These are phyloP conservation scores for Heliothis subflexa DNA, from an alignment of 1,140 invertebrate species.

Conservation along the genomic window DNA sequence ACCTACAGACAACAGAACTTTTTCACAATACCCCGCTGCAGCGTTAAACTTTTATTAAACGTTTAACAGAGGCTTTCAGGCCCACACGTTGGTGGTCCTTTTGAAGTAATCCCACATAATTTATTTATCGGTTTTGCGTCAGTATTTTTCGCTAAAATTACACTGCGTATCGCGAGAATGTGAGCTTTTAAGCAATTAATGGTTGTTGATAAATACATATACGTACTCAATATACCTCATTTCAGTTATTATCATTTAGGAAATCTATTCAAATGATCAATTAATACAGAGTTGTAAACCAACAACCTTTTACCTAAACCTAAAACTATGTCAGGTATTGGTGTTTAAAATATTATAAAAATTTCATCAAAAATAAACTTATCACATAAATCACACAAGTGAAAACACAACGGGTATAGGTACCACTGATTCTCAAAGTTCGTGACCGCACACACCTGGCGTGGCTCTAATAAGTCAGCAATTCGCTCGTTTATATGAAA, in stretches of 20 bases:
- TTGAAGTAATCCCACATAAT: conserved; percentile 24
- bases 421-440: neutral
- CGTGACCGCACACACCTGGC: conserved; percentile 1
- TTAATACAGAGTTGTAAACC: too few relatives aligned
- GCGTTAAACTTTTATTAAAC: conserved; percentile 44
- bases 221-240: too few relatives aligned
- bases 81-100: conserved; percentile 11
- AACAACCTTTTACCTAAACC: too few relatives aligned
- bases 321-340: too few relatives aligned
- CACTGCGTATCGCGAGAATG: neutral
- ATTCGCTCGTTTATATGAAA: conserved; percentile 30
- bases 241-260: too few relatives aligned
- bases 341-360: neutral
- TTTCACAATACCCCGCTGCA: conserved; percentile 38
- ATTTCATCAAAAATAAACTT: neutral
- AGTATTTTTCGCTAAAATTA: conserved; percentile 9
- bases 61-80: conserved; percentile 21
- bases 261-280: too few relatives aligned
- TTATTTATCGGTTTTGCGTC: conserved; percentile 18
- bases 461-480: conserved; percentile 15
- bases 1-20: conserved; percentile 20
- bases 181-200: too few relatives aligned
- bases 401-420: neutral
- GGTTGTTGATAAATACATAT: too few relatives aligned
- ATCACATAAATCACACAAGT: too few relatives aligned